Percentiles rank a stretch among this genome's conserved stretches.
Evolutionary conservation across 2,797 vertebrate species (phyloP).

Genomic region (Leuciscus waleckii): DNA sequence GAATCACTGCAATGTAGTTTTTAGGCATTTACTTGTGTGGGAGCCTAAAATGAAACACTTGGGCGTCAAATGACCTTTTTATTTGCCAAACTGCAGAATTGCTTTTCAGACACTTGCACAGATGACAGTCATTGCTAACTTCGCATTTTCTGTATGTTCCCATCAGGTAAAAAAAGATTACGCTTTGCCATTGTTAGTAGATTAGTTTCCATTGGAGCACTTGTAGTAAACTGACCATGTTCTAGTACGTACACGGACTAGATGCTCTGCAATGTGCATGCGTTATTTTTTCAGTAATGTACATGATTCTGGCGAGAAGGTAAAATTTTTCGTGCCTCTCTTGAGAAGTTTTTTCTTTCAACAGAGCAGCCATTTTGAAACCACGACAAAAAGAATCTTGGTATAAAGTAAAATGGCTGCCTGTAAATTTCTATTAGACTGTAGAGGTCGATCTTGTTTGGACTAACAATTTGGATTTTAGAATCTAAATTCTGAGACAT

Average conservation of each 20-base stretch:
- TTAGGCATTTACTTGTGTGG: neutral
- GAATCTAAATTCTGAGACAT: neutral
- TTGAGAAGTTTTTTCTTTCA: constrained; percentile 33
- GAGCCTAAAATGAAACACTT: neutral
- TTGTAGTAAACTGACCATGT: neutral
- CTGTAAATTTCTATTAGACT: constrained; percentile 19
- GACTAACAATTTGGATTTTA: neutral
- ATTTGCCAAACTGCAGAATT: neutral
- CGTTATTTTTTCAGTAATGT: constrained; percentile 6
- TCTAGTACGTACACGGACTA: neutral
- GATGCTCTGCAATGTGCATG: neutral
- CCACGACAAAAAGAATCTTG: constrained; percentile 29
- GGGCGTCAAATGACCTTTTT: neutral
- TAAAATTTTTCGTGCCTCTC: constrained; percentile 20
- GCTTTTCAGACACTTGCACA: neutral
- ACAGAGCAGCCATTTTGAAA: constrained; percentile 63
- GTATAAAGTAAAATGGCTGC: constrained; percentile 62
- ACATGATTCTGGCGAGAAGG: constrained; percentile 40
- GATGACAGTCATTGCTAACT: neutral
- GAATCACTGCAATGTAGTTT: neutral
- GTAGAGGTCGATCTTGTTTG: neutral
- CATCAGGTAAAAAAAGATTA: neutral
- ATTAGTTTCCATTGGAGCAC: neutral
- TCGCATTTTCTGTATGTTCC: neutral
- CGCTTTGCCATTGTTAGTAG: neutral